Base-by-base conservation (phyloP, 2,113 vertebrate genomes). In the Semicossyphus pulcher region DNA sequence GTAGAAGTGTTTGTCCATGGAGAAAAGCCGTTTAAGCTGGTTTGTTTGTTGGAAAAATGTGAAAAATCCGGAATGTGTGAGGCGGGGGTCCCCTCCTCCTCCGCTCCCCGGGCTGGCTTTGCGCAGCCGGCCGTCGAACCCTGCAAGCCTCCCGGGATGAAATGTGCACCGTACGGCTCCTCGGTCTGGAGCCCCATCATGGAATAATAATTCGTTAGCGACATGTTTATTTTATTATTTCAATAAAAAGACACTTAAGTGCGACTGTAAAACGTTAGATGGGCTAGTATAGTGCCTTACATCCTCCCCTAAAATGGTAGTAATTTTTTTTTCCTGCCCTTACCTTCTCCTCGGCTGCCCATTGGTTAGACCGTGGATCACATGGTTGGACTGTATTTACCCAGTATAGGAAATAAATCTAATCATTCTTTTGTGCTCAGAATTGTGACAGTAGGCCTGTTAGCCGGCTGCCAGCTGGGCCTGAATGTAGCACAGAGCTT, bases 201-300 rank as follows among this genome's bases (percentile, higher is more conserved):
- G 67, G 91, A 92, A 88, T 91, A 92, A 89, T 91, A 92, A 91
- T 92, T 92, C 76, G 90, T 92, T 91, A 92, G 90, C 83, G 91
- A 92, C 91, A 92, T 92, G 86, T 88, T 91, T 91, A 90, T 90
- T 92, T 91, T 91, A 91, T 91, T 88, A 91, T 92, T 92, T 90
- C 88, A 89, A 91, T 91, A 90, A 91, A 92, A 91, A 88, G 76
- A 81, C 75, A 89, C 86, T 92, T 89, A 90, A 90, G 84, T 80
- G 88, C 83, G 89, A 83, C 90, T 88, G 89, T 91, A 92, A 92
- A 92, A 91, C 81, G 76, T 84, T 86, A 84, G 86, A 90, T 83
- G 90, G 87, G 86, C 80, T 82, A 81, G 79, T 90, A 84, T 82
- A 82, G 90, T 84, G 80, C 86, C 86, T 87, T 87, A 78, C 89